Evolutionary conservation across 2,113 vertebrate species (phyloP).

Genomic region (Symphodus melops): DNA sequence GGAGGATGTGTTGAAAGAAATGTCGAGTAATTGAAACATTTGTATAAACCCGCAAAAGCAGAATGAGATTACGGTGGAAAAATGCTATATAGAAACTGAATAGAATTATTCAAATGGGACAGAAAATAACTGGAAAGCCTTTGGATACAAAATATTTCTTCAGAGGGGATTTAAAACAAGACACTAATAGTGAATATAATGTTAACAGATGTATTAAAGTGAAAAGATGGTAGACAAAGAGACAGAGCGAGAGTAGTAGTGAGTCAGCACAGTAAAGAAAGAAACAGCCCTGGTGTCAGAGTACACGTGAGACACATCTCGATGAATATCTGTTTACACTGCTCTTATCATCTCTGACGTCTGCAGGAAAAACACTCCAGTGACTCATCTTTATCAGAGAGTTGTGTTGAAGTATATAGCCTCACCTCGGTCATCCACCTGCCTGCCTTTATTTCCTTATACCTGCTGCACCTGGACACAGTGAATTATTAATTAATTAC

Average conservation of each 20-base stretch:
- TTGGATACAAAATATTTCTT: too few species aligned
- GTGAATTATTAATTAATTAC: not conserved
- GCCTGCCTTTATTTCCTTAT: not conserved
- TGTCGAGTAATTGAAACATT: too few species aligned
- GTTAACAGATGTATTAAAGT: not conserved
- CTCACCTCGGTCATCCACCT: constrained; percentile 3
- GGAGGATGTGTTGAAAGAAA: too few species aligned
- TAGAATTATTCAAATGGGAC: too few species aligned
- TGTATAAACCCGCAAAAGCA: too few species aligned
- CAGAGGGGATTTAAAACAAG: too few species aligned
- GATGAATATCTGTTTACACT: constrained; percentile 25
- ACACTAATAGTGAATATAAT: too few species aligned
- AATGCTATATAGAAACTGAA: too few species aligned
- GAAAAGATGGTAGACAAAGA: not conserved
- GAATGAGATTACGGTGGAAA: too few species aligned
- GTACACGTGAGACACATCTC: constrained; percentile 24
- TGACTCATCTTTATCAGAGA: constrained; percentile 34
- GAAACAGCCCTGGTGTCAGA: constrained; percentile 24
- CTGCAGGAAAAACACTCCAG: constrained; percentile 4
- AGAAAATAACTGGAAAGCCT: too few species aligned
- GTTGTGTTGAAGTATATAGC: constrained; percentile 7
- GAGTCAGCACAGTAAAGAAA: constrained; percentile 22
- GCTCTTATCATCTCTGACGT: constrained; percentile 18
- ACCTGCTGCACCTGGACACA: constrained; percentile 10
- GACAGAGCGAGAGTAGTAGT: not conserved